These are phyloP conservation scores for Sciurus niger DNA, from an alignment of 2,113 vertebrate genomes.

Conservation along the genomic window DNA sequence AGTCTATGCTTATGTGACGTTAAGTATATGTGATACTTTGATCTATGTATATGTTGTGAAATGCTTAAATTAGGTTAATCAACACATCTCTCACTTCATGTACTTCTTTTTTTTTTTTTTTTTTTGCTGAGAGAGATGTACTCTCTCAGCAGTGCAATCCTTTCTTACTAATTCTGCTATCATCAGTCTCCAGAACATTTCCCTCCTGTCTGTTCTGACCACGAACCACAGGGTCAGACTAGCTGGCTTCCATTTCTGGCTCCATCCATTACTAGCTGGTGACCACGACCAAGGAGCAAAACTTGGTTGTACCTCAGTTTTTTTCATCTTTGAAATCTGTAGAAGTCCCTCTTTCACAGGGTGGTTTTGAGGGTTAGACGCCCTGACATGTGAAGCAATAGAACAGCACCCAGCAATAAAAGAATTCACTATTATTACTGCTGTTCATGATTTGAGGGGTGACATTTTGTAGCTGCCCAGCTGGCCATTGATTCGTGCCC, in stretches of 20 bases:
- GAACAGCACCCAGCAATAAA: background rate
- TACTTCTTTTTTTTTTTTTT: background rate
- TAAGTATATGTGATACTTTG: background rate
- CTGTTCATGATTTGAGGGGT: background rate
- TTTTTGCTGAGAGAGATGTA: background rate
- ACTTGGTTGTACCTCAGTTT: constrained; percentile 6
- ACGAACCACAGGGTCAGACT: background rate
- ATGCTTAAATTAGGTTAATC: background rate
- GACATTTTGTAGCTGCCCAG: background rate
- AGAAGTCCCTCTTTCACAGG: background rate
- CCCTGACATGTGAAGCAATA: background rate
- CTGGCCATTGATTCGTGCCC: background rate
- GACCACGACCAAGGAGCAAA: background rate
- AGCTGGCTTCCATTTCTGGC: background rate
- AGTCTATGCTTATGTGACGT: background rate
- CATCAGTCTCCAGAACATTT: background rate
- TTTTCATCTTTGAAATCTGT: constrained; percentile 20
- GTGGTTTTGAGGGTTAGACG: background rate
- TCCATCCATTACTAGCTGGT: background rate
- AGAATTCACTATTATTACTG: background rate
- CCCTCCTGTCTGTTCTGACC: background rate
- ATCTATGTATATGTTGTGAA: background rate
- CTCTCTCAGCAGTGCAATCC: background rate
- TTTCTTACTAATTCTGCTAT: background rate
- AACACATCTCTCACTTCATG: background rate